Conservation (phyloP, 92 coral and sea anemone genomes). For the Siderastrea siderea region DNA sequence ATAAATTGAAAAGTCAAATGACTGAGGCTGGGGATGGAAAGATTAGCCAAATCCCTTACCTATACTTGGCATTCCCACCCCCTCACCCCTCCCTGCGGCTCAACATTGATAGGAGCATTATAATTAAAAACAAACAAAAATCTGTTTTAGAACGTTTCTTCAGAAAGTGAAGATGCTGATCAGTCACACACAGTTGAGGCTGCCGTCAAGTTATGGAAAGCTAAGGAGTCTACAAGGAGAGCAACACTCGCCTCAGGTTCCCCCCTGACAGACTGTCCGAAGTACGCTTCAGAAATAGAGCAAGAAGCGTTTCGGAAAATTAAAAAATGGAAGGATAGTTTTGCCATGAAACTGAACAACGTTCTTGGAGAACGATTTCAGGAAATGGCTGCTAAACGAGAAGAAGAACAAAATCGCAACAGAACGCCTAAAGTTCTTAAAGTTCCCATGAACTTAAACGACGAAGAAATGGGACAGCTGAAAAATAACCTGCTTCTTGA, state of each 20-base stretch:
- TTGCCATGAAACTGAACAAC: slow-evolving; percentile 61
- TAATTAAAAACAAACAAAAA: neutral
- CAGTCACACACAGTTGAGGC: slow-evolving; percentile 30
- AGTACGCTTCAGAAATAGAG: slow-evolving; percentile 74
- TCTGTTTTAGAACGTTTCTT: neutral
- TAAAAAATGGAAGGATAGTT: slow-evolving; percentile 60
- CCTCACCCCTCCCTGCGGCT: neutral
- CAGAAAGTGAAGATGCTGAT: slow-evolving; percentile 5
- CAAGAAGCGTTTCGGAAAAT: slow-evolving; percentile 66
- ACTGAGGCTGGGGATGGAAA: too few relatives aligned
- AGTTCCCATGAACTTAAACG: slow-evolving; percentile 62
- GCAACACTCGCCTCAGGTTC: slow-evolving; percentile 39
- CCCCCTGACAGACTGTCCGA: slow-evolving; percentile 47
- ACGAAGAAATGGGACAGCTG: slow-evolving; percentile 46
- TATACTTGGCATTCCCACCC: too few relatives aligned
- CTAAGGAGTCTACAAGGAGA: slow-evolving; percentile 22
- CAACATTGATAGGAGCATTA: neutral
- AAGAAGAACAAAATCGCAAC: slow-evolving; percentile 22
- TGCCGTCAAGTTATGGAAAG: slow-evolving; percentile 24
- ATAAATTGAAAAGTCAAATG: too few relatives aligned
- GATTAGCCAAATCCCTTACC: too few relatives aligned
- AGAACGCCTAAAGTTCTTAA: slow-evolving; percentile 44
- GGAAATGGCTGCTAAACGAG: slow-evolving; percentile 12
- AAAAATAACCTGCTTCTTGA: slow-evolving; percentile 45
- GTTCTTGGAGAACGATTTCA: slow-evolving; percentile 50